A percentile compares a stretch with the other conserved stretches of the same genome.
Evolutionary conservation across 2,797 vertebrate species (phyloP).

Genomic region (Muscicapa striata): DNA sequence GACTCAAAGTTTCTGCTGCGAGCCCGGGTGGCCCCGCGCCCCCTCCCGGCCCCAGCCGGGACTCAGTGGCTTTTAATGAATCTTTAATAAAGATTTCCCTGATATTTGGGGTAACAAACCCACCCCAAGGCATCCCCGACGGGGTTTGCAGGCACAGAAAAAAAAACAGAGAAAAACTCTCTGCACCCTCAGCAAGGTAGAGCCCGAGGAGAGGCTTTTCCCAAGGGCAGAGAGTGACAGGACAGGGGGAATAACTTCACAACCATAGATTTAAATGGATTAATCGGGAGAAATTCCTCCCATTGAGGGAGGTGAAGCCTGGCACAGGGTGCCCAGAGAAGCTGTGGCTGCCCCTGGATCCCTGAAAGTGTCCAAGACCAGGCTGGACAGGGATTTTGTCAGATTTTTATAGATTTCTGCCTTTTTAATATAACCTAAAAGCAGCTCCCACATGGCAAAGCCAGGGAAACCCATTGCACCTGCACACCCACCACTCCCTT

Average conservation of each 20-base stretch:
- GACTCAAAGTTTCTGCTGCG: constrained; percentile 13
- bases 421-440: not conserved
- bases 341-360: not conserved
- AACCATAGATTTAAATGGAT: rapidly evolving
- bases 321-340: not conserved
- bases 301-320: not conserved
- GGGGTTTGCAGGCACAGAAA: not conserved
- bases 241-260: too few relatives aligned
- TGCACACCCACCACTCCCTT: not conserved
- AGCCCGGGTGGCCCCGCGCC: not conserved
- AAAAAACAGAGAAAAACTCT: too few relatives aligned
- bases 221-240: not conserved
- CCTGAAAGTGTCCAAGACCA: not conserved
- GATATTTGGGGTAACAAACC: rapidly evolving
- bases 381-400: rapidly evolving
- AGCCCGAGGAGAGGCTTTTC: not conserved
- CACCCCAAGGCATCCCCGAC: rapidly evolving
- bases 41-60: not conserved
- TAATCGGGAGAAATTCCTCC: not conserved
- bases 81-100: rapidly evolving
- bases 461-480: rapidly evolving
- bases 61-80: not conserved
- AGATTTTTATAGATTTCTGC: not conserved
- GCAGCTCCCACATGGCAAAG: rapidly evolving
- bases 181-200: not conserved